phyloP scores from a whole-genome alignment of 1,140 invertebrate genomes.

The honey bee (Apis mellifera) region DNA sequence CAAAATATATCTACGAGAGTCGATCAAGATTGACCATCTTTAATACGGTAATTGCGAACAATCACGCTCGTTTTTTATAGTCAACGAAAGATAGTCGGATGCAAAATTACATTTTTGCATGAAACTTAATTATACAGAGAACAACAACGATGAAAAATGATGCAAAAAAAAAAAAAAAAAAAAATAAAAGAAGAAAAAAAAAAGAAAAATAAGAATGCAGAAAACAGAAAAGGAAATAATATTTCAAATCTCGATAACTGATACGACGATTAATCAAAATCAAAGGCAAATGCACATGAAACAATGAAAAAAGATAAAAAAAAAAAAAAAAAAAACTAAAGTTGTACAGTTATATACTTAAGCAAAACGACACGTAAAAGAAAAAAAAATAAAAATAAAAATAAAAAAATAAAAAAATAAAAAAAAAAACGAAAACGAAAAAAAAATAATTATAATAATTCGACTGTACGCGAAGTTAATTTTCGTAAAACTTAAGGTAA shows the following conservation, averaged over 20 bases:
- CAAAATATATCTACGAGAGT: slow-evolving; percentile 9
- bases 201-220: background rate
- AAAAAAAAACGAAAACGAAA: background rate
- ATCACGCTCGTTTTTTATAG: slow-evolving; percentile 12
- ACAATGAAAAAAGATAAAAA: background rate
- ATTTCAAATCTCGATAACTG: background rate
- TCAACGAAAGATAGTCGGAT: background rate
- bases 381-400: background rate
- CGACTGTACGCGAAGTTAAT: background rate
- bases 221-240: slow-evolving; percentile 2
- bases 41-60: background rate
- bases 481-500: slow-evolving; percentile 1
- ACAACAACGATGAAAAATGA: background rate
- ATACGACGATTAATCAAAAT: slow-evolving; percentile 51
- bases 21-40: slow-evolving; percentile 23
- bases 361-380: background rate
- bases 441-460: slow-evolving; percentile 1
- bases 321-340: background rate
- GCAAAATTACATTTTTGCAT: background rate
- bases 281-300: slow-evolving; percentile 67
- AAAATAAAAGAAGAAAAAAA: background rate
- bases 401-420: background rate
- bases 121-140: background rate
- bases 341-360: slow-evolving; percentile 30
- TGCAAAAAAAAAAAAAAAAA: background rate